These are phyloP conservation scores for Corapipo altera DNA, from an alignment of 2,113 vertebrate genomes.

Conservation along the genomic window DNA sequence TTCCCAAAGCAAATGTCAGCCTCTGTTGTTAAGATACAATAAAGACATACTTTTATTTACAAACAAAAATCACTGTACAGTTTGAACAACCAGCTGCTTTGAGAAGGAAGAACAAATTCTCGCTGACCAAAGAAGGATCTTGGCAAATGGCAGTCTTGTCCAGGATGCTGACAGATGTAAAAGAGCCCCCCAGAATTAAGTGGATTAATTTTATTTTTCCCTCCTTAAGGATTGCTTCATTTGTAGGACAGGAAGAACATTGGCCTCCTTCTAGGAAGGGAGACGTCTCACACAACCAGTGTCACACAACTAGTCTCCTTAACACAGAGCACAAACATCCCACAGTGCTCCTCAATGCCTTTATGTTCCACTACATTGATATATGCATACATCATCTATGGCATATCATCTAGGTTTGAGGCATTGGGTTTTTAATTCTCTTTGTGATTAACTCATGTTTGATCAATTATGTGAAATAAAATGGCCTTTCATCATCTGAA, in stretches of 20 bases:
- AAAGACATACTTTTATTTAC: slow-evolving; percentile 20
- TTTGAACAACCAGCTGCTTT: neutral
- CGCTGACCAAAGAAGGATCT: neutral
- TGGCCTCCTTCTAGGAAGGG: neutral
- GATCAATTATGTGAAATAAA: neutral
- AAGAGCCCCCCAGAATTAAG: neutral
- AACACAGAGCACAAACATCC: neutral
- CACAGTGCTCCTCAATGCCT: neutral
- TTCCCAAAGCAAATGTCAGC: slow-evolving; percentile 49
- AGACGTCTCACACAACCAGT: neutral
- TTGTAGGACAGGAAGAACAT: neutral
- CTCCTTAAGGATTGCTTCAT: neutral
- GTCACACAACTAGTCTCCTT: neutral
- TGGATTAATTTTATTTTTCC: neutral
- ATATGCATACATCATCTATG: neutral
- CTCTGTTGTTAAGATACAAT: slow-evolving; percentile 11
- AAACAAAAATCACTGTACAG: slow-evolving; percentile 32
- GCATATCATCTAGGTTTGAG: neutral
- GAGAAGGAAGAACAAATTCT: neutral
- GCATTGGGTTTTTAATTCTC: neutral
- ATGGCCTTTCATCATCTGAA: neutral
- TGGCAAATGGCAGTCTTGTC: neutral
- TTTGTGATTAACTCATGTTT: neutral
- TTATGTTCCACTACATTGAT: neutral
- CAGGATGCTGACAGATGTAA: neutral